Evolutionary conservation across 37 sponge, comb jelly and placozoan genomes (phyloP), one percentile per base, ranked within the genome.

Genomic region (Ephydatia muelleri): DNA sequence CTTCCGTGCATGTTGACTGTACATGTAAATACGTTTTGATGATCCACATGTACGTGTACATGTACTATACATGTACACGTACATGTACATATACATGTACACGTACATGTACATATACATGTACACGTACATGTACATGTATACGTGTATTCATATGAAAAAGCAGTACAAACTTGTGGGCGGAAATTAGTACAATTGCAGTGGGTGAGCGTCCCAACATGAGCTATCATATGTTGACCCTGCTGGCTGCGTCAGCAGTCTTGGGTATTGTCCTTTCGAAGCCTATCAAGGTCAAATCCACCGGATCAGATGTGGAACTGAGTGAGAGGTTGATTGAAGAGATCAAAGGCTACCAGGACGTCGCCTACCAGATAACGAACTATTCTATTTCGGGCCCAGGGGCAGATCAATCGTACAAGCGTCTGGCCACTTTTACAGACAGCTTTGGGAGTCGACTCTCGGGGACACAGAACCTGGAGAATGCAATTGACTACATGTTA

Each of bases 401-500:
- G 13, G 67, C 40, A 26, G 83, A 91, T 39, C 91, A 91, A 70
- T 82, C 87, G 9, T 91, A 91, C 80, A 67, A 87, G 30, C 83
- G 91, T 2, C 80, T 91, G 75, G 87, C 91, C 25, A 67, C 48
- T 23, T 91, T 91, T 67, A 78, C 78, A 6, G 91, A 91, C 75
- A 86, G 32, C 23, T 91, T 86, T 73, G 91, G 91, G 2, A 65
- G 67, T 28, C 78, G 91, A 11, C 25, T 91, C 12, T 73, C 91
- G 13, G 91, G 91, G 21, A 74, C 86, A 12, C 36, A 79, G 37
- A 86, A 91, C 74, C 80, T 91, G 66, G 91, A 91, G 73, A 71
- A 83, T 39, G 47, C 91, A 30, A 91, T 91, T 34, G 91, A 91
- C 67, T 86, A 91, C 80, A 91, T 91, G 91, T 27, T 91, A 38